A percentile compares a stretch with the other conserved stretches of the same genome.
phyloP scores from a whole-genome alignment of 2,888 invertebrate species.

The Drosophila anomalata region DNA sequence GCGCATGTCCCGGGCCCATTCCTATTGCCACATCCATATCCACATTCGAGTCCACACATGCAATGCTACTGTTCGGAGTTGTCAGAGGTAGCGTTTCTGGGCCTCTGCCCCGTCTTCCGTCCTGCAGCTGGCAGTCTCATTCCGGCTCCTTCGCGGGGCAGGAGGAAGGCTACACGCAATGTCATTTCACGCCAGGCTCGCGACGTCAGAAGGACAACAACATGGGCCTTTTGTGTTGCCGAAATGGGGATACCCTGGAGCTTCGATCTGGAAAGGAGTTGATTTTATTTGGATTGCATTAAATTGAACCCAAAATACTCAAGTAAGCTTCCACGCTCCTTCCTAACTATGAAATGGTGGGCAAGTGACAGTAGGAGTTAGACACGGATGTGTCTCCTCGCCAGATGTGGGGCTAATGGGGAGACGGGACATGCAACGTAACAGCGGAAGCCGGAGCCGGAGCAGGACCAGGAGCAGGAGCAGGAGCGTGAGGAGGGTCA shows the following conservation, averaged over 20 bases:
- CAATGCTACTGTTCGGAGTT: slow-evolving; percentile 60
- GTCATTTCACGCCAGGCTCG: slow-evolving; percentile 70
- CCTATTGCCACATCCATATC: slow-evolving; percentile 5
- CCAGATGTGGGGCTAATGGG: slow-evolving; percentile 1
- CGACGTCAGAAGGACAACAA: slow-evolving; percentile 46
- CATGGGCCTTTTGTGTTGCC: background rate
- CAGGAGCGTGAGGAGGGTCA: background rate
- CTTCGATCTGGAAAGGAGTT: background rate
- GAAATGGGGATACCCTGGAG: slow-evolving; percentile 11
- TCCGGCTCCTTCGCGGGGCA: background rate
- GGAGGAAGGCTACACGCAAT: slow-evolving; percentile 58
- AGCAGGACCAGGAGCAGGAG: slow-evolving; percentile 35
- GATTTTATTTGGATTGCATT: no score
- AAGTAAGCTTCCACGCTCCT: background rate
- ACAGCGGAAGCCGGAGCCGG: slow-evolving; percentile 74
- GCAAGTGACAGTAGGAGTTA: background rate
- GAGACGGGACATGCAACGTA: slow-evolving; percentile 55
- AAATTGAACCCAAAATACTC: no score
- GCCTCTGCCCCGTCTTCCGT: background rate
- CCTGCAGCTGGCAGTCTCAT: background rate
- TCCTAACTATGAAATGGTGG: no score
- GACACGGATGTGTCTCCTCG: slow-evolving; percentile 12
- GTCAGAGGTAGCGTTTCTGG: slow-evolving; percentile 23
- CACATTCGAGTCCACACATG: slow-evolving; percentile 51
- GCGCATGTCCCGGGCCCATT: slow-evolving; percentile 14